These are phyloP conservation scores for Lontra canadensis DNA, from an alignment of 2,113 vertebrate genomes.

Conservation along the genomic window DNA sequence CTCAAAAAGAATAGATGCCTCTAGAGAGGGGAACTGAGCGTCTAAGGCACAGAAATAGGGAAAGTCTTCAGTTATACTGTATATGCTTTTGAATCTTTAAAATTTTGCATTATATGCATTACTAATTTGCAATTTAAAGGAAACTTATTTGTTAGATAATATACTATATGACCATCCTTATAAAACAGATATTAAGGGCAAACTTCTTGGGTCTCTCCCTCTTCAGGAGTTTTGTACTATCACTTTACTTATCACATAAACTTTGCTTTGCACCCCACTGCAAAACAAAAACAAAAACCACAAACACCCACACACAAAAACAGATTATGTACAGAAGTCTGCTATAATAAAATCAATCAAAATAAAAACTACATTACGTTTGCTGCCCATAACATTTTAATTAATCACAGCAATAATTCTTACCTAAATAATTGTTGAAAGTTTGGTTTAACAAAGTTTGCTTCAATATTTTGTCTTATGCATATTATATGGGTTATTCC, in stretches of 20 bases:
- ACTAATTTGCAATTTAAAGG: conserved; percentile 30
- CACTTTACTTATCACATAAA: not conserved
- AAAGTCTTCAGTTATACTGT: not conserved
- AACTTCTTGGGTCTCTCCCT: not conserved
- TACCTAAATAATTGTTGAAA: conserved; percentile 98
- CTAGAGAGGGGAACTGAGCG: not conserved
- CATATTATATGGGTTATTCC: conserved; percentile 98
- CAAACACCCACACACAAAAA: not conserved
- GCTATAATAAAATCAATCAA: conserved; percentile 13
- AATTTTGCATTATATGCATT: not conserved
- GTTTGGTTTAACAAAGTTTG: conserved; percentile 99
- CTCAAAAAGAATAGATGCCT: not conserved
- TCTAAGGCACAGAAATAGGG: not conserved
- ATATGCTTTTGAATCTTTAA: conserved; percentile 10
- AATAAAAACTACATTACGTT: conserved; percentile 28
- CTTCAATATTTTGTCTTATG: conserved; percentile 99
- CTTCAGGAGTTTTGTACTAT: not conserved
- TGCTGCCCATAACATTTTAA: conserved; percentile 27
- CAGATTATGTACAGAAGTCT: not conserved
- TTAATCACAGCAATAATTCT: conserved; percentile 71
- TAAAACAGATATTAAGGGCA: not conserved
- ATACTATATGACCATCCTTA: not conserved
- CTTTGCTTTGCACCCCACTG: not conserved
- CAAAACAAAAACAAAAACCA: not conserved
- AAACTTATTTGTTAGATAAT: conserved; percentile 29